Evolutionary conservation across 2,888 invertebrate genomes (phyloP).

Genomic region (Monochamus alternatus): DNA sequence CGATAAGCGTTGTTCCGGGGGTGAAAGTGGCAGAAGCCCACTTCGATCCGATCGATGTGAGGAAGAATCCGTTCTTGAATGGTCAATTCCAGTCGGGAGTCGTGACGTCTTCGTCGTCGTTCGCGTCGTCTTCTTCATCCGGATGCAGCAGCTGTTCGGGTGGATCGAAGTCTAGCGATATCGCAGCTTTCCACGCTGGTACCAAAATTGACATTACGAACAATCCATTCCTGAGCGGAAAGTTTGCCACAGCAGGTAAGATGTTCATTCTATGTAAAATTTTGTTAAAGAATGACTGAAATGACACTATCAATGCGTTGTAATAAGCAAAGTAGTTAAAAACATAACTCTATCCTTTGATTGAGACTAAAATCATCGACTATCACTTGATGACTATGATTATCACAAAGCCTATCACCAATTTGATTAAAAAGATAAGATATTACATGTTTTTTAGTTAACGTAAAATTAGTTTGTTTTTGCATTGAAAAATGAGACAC

Average conservation of each 20-base stretch:
- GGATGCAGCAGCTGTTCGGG: conserved; percentile 26
- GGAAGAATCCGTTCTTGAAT: conserved; percentile 56
- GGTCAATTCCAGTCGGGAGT: conserved; percentile 48
- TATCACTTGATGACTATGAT: too few species aligned
- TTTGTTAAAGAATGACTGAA: too few species aligned
- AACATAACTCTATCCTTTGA: too few species aligned
- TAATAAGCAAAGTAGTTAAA: too few species aligned
- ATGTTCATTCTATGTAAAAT: not conserved
- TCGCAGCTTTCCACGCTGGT: conserved; percentile 46
- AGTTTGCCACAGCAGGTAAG: conserved; percentile 58
- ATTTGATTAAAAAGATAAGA: too few species aligned
- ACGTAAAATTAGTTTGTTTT: too few species aligned
- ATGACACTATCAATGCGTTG: not conserved
- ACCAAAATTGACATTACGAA: conserved; percentile 58
- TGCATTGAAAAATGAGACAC: too few species aligned
- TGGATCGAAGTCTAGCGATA: conserved; percentile 35
- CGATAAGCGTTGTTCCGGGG: conserved; percentile 35
- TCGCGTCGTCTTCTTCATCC: conserved; percentile 17
- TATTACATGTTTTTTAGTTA: too few species aligned
- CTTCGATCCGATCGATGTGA: conserved; percentile 51
- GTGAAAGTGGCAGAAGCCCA: conserved; percentile 8
- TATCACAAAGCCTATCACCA: too few species aligned
- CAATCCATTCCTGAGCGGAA: conserved; percentile 66
- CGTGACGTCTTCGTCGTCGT: conserved; percentile 29
- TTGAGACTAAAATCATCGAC: too few species aligned